Evolutionary conservation across 37 sponge, comb jelly and placozoan genomes (phyloP).

Genomic region (Spongilla lacustris): DNA sequence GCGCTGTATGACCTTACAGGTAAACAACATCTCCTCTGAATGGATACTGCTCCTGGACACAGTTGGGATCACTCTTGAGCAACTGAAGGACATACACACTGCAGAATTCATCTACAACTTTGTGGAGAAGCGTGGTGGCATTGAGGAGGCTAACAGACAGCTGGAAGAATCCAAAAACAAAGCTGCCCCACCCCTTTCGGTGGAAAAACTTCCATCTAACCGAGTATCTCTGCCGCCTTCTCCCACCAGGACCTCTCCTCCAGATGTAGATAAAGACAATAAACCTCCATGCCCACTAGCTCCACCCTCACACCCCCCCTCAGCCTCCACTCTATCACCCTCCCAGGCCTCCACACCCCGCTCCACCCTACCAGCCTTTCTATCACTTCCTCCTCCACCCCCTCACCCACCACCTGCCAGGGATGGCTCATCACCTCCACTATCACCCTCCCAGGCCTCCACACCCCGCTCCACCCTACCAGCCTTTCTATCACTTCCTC

Average conservation of each 20-base stretch:
- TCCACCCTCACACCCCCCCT: no score
- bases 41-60: slow-evolving; percentile 87
- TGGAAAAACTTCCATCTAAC: not conserved
- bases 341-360: not conserved
- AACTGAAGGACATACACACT: slow-evolving; percentile 90
- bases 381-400: no score
- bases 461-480: not conserved
- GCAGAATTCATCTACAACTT: slow-evolving; percentile 95
- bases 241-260: slow-evolving; percentile 6
- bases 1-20: slow-evolving; percentile 38
- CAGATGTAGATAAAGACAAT: slow-evolving; percentile 25
- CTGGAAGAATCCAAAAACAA: slow-evolving; percentile 22
- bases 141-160: slow-evolving; percentile 83
- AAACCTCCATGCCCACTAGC: not conserved
- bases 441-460: slow-evolving; percentile 3
- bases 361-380: no score
- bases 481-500: no score
- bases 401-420: no score
- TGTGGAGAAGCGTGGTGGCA: slow-evolving; percentile 95
- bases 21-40: slow-evolving; percentile 74
- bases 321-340: slow-evolving; percentile 25
- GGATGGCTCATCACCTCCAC: not conserved
- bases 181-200: slow-evolving; percentile 67
- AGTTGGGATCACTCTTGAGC: slow-evolving; percentile 86
- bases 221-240: slow-evolving; percentile 55